These are phyloP conservation scores for Noctua comes DNA, from an alignment of 2,888 invertebrate genomes.

Conservation along the genomic window DNA sequence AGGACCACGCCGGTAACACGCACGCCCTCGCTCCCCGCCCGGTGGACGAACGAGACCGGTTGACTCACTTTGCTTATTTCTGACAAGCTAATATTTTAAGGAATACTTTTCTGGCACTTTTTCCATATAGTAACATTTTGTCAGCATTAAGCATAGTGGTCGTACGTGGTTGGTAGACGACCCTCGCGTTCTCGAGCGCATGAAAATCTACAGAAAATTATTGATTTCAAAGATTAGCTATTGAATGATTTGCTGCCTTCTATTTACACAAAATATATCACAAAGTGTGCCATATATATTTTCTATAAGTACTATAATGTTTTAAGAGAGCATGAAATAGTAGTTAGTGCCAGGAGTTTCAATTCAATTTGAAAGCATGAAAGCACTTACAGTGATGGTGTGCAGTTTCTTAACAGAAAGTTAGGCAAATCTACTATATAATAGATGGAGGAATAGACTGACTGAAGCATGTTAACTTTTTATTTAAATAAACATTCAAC, in stretches of 20 bases:
- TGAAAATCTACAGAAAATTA: conserved; percentile 30
- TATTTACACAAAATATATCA: conserved; percentile 7
- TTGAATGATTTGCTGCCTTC: conserved; percentile 44
- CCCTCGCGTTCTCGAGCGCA: conserved; percentile 35
- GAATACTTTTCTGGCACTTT: background rate
- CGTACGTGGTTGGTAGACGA: conserved; percentile 2
- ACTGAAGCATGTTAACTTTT: conserved; percentile 83
- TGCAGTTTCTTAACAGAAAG: conserved; percentile 62
- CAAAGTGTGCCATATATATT: conserved; percentile 5
- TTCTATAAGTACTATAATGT: conserved; percentile 10
- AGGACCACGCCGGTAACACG: conserved; percentile 47
- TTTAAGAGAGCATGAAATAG: conserved; percentile 68
- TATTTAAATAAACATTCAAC: conserved; percentile 47
- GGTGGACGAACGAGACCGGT: background rate
- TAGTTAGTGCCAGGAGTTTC: conserved; percentile 68
- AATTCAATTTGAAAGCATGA: conserved; percentile 71
- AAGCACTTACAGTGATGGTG: conserved; percentile 69
- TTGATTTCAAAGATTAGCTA: conserved; percentile 20
- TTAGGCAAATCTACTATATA: conserved; percentile 45
- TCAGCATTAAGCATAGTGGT: conserved; percentile 32
- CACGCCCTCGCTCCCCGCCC: background rate
- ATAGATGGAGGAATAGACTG: conserved; percentile 72
- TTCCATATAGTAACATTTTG: background rate
- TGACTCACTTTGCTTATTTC: conserved; percentile 26
- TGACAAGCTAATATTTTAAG: conserved; percentile 12